Evolutionary conservation across 2,888 invertebrate species (phyloP).

Genomic region (Andrena bicolor): DNA sequence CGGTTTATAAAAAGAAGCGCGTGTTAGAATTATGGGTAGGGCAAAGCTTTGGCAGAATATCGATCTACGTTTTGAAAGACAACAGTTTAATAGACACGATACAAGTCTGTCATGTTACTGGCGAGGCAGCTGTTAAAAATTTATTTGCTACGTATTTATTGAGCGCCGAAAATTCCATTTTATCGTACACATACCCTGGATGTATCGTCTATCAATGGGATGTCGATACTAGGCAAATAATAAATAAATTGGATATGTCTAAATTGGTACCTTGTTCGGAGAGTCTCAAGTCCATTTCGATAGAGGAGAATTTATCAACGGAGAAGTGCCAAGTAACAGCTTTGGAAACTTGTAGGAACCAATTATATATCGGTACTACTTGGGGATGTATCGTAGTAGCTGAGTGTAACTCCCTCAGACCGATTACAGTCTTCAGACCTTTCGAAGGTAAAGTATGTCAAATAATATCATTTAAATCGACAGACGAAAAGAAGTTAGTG

Average conservation of each 20-base stretch:
- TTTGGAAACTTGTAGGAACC: conserved; percentile 84
- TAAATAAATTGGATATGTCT: conserved; percentile 94
- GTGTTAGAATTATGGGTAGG: conserved; percentile 95
- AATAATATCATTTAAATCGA: conserved; percentile 82
- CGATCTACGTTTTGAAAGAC: conserved; percentile 91
- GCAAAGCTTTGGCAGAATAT: conserved; percentile 92
- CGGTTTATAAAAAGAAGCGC: conserved; percentile 78
- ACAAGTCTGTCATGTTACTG: conserved; percentile 89
- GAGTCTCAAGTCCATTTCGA: conserved; percentile 95
- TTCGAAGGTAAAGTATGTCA: conserved; percentile 92
- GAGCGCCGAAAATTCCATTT: conserved; percentile 88
- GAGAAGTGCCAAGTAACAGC: conserved; percentile 90
- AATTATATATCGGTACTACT: conserved; percentile 96
- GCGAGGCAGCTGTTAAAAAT: conserved; percentile 87
- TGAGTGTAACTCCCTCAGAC: conserved; percentile 92
- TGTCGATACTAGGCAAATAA: conserved; percentile 88
- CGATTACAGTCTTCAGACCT: conserved; percentile 96
- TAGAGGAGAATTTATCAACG: conserved; percentile 93
- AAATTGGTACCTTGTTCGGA: conserved; percentile 97
- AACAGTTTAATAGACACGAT: conserved; percentile 85
- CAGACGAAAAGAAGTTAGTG: conserved; percentile 85
- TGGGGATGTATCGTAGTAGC: conserved; percentile 98
- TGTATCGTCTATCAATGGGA: conserved; percentile 96
- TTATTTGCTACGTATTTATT: conserved; percentile 90
- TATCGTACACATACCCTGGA: conserved; percentile 95